Percentiles rank a stretch among this genome's conserved stretches.
Conservation (phyloP, 2,113 vertebrate species). For the Accipiter virgatus region DNA sequence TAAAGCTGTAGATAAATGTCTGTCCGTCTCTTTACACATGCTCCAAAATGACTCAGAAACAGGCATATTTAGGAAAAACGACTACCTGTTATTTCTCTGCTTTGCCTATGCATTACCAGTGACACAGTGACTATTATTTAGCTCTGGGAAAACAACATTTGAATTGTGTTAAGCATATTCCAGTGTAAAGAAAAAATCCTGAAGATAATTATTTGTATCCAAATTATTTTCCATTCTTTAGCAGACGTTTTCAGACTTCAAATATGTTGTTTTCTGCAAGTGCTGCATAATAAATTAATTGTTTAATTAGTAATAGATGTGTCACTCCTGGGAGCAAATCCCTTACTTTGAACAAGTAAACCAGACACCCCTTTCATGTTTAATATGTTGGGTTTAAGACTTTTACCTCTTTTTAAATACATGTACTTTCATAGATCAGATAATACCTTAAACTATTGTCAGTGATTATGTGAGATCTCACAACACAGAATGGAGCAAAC, state of each 20-base stretch:
- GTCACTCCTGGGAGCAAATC: slow-evolving; percentile 65
- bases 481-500: slow-evolving; percentile 66
- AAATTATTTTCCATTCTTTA: slow-evolving; percentile 73
- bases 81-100: background rate
- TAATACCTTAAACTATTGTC: slow-evolving; percentile 78
- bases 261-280: slow-evolving; percentile 71
- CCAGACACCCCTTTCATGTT: slow-evolving; percentile 64
- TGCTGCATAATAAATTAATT: slow-evolving; percentile 70
- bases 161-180: slow-evolving; percentile 49
- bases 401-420: slow-evolving; percentile 71
- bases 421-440: slow-evolving; percentile 74
- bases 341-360: slow-evolving; percentile 66
- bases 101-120: background rate
- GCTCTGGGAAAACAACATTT: background rate
- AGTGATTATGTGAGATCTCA: slow-evolving; percentile 77
- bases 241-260: slow-evolving; percentile 66
- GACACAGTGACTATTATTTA: background rate
- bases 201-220: slow-evolving; percentile 65
- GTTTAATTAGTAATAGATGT: slow-evolving; percentile 69
- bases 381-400: slow-evolving; percentile 73
- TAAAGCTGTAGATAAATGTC: background rate
- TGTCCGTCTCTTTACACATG: background rate
- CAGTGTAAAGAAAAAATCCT: slow-evolving; percentile 46
- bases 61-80: background rate
- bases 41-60: background rate